Evolutionary conservation across 2,113 vertebrate genomes (phyloP).

Genomic region (Chaenocephalus aceratus): DNA sequence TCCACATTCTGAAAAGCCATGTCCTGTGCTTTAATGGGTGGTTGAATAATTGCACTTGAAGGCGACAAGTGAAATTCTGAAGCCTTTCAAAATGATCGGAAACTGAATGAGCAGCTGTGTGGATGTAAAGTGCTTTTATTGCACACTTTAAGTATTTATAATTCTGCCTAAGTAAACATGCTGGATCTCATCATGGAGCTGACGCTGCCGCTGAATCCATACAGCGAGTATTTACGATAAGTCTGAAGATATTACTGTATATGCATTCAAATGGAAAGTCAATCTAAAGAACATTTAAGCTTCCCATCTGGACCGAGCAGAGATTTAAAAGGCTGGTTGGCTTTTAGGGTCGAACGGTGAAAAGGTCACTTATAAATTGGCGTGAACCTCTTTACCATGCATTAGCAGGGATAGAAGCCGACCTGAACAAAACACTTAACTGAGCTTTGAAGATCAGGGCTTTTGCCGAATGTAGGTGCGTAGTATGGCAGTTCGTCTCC

Average conservation of each 20-base stretch:
- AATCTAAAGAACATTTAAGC: constrained; percentile 14
- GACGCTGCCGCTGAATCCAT: constrained; percentile 16
- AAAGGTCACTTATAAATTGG: constrained; percentile 64
- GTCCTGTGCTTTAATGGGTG: constrained; percentile 9
- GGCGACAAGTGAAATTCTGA: neutral
- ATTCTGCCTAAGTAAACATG: neutral
- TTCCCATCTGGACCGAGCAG: constrained; percentile 31
- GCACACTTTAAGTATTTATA: neutral
- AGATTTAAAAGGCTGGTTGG: constrained; percentile 22
- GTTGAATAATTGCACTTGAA: neutral
- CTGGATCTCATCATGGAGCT: neutral
- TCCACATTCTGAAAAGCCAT: constrained; percentile 18
- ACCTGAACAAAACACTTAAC: constrained; percentile 49
- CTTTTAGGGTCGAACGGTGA: constrained; percentile 26
- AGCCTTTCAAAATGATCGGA: neutral
- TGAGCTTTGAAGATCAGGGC: constrained; percentile 62
- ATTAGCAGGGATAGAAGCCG: constrained; percentile 52
- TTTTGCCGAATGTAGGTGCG: constrained; percentile 43
- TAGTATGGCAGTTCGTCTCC: constrained; percentile 21
- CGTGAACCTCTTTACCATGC: constrained; percentile 61
- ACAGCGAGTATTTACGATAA: neutral
- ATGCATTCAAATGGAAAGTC: constrained; percentile 20
- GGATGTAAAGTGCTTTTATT: neutral
- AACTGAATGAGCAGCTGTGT: neutral
- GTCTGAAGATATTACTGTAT: constrained; percentile 10